Conservation (phyloP, 2,797 vertebrate species). For the Falco columbarius region DNA sequence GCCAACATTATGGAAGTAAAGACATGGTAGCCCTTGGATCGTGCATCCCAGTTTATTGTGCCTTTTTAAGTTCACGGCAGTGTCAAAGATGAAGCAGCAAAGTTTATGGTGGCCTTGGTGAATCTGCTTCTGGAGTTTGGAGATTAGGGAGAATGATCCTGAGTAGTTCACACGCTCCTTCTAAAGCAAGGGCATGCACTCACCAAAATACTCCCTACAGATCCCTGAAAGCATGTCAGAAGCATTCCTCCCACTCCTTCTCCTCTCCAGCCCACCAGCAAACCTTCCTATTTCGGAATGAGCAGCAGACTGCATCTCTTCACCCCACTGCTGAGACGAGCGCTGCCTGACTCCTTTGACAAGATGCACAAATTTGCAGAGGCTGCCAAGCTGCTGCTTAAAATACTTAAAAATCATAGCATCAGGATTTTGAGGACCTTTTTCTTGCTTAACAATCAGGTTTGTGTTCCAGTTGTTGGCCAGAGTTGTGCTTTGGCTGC, state of each 20-base stretch:
- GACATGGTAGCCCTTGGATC: not conserved
- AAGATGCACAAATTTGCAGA: not conserved
- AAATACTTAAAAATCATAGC: not conserved
- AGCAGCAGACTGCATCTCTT: not conserved
- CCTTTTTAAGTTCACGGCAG: not conserved
- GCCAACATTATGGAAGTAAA: not conserved
- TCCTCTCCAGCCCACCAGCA: not conserved
- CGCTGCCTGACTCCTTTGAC: not conserved
- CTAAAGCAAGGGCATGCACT: not conserved
- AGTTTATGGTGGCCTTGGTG: not conserved
- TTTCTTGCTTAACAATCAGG: not conserved
- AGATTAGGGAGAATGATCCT: not conserved
- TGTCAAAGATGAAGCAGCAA: not conserved
- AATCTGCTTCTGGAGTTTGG: not conserved
- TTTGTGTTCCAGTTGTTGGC: not conserved
- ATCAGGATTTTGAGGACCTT: not conserved
- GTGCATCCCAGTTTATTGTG: not conserved
- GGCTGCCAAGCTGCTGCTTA: not conserved
- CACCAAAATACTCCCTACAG: accelerated
- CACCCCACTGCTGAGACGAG: not conserved
- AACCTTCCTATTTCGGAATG: not conserved
- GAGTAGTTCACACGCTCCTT: not conserved
- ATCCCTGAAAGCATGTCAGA: not conserved
- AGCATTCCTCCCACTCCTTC: not conserved
- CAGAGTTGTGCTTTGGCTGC: not conserved